Percentiles rank a stretch among this genome's conserved stretches.
Evolutionary conservation across 2,888 invertebrate species (phyloP).

Genomic region (Andrena bucephala): DNA sequence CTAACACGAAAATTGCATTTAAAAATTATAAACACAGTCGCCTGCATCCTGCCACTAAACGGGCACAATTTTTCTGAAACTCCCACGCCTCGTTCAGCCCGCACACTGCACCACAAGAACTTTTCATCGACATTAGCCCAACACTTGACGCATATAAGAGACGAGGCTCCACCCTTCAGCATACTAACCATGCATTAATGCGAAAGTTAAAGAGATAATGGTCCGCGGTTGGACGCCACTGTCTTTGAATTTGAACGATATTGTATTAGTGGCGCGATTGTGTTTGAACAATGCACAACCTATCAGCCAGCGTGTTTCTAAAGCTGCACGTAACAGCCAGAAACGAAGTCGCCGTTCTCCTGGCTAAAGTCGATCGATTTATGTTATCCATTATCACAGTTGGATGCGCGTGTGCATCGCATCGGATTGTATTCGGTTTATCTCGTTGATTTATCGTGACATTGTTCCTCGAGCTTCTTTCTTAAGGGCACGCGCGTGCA

Average conservation of each 20-base stretch:
- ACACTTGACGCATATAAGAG: neutral
- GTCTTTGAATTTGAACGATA: slow-evolving; percentile 39
- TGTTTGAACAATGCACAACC: slow-evolving; percentile 15
- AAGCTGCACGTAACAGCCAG: neutral
- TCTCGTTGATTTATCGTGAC: slow-evolving; percentile 23
- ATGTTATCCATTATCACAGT: slow-evolving; percentile 37
- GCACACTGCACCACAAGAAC: neutral
- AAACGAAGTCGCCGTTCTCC: slow-evolving; percentile 7
- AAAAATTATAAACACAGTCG: too few relatives aligned
- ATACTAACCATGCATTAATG: slow-evolving; percentile 27
- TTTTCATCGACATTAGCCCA: neutral
- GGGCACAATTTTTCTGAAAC: neutral
- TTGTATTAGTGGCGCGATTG: slow-evolving; percentile 23
- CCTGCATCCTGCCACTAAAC: neutral
- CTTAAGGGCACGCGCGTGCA: neutral
- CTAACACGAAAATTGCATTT: too few relatives aligned
- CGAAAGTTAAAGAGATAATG: slow-evolving; percentile 46
- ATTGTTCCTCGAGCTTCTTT: slow-evolving; percentile 11
- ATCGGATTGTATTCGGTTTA: slow-evolving; percentile 16
- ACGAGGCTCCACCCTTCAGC: slow-evolving; percentile 17
- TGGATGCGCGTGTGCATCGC: slow-evolving; percentile 25
- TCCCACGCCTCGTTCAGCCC: neutral
- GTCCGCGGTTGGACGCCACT: neutral
- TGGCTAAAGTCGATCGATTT: slow-evolving; percentile 7
- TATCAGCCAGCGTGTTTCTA: neutral